Percentiles rank a stretch among this genome's conserved stretches.
Evolutionary conservation across 2,888 invertebrate species (phyloP).

Genomic region (Micropterix aruncella): DNA sequence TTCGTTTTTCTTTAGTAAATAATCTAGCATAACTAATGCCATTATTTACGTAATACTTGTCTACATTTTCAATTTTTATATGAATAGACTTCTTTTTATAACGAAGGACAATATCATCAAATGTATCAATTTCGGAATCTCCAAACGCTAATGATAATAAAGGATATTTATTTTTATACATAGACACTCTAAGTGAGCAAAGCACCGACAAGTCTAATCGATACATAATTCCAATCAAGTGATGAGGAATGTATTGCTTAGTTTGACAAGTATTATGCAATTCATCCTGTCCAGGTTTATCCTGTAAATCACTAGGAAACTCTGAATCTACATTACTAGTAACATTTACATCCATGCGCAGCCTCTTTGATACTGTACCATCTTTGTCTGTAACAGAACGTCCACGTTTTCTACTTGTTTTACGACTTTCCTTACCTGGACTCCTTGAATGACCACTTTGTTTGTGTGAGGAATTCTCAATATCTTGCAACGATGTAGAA

Average conservation of each 20-base stretch:
- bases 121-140: slow-evolving; percentile 13
- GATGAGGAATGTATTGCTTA: slow-evolving; percentile 13
- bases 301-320: slow-evolving; percentile 11
- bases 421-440: slow-evolving; percentile 7
- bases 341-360: slow-evolving; percentile 11
- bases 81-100: slow-evolving; percentile 14
- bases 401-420: slow-evolving; percentile 12
- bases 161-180: slow-evolving; percentile 15
- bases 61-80: slow-evolving; percentile 14
- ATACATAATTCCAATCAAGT: slow-evolving; percentile 14
- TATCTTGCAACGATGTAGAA: slow-evolving; percentile 7
- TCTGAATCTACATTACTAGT: slow-evolving; percentile 11
- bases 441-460: slow-evolving; percentile 7
- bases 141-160: slow-evolving; percentile 14
- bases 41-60: slow-evolving; percentile 13
- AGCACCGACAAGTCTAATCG: slow-evolving; percentile 15
- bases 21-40: slow-evolving; percentile 13
- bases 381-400: slow-evolving; percentile 14
- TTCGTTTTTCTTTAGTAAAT: slow-evolving; percentile 13
- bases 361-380: slow-evolving; percentile 12
- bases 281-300: slow-evolving; percentile 11
- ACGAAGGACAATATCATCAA: slow-evolving; percentile 14
- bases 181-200: slow-evolving; percentile 13
- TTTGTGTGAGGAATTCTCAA: slow-evolving; percentile 5
- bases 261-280: slow-evolving; percentile 12